Evolutionary conservation across 2,797 vertebrate genomes (phyloP), one percentile per base, ranked within the genome.

Genomic region (Harpagifer antarcticus): DNA sequence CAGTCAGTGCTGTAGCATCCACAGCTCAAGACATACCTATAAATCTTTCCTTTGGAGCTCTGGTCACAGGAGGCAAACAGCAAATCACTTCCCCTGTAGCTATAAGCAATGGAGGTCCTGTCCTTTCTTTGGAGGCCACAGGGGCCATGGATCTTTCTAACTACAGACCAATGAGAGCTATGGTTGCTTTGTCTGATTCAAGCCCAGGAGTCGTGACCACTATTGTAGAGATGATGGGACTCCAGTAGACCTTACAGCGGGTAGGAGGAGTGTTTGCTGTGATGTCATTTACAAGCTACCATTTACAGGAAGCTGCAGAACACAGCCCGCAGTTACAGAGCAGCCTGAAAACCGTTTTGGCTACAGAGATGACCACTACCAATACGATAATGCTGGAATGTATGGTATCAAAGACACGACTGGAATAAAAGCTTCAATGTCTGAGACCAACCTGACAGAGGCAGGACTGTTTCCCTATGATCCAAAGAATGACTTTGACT

Each of bases 281-380:
- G 98, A 99, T 92, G 91, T 99, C 68, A 97, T 99, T 88, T 99
- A 99, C 88, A 98, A 96, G 84, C 91, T 99, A 61, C 98, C 98
- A 42, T 99, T 99, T 88, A 96, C 97, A 73, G 96, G 96, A 88
- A 99, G 95, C 86, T 99, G 98, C 82, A 96, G 96, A 78, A 94
- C 96, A 84, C 96, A 96, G 71, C 96, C 97, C 31, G 95, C 97
- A 2, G 91, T 96, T 78, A 94, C 95, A 54, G 95, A 93, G n/a
- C 95, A 98, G 86, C 97, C 97, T 16, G 97, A 99, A 85, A 96
- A 96, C 85, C 95, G 94, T 42, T 96, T 96, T 89, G 96, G 95
- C 72, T 96, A 96, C 71, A 95, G 94, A 89, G 96, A 98, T 92
- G 96, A 96, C 86, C 96, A 96, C 80, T 96, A 97, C 87, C 95